Percentiles rank a stretch among this genome's conserved stretches.
phyloP scores from a whole-genome alignment of 1,140 invertebrate genomes.

The Drosophila dunni region DNA sequence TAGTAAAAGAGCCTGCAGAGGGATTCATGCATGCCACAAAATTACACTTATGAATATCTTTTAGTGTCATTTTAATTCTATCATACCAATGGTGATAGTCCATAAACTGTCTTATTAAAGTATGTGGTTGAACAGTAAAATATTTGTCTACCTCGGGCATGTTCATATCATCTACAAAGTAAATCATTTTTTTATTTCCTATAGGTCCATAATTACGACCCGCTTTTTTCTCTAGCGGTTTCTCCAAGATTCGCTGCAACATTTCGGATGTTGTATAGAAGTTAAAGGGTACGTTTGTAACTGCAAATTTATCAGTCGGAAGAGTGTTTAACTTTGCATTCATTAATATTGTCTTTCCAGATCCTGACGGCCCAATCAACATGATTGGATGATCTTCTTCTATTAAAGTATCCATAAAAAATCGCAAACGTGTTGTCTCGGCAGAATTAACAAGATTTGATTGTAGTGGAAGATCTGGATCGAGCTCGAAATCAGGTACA shows the following conservation, averaged over 20 bases:
- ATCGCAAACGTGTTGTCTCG: slow-evolving; percentile 94
- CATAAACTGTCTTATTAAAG: slow-evolving; percentile 95
- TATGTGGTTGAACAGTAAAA: slow-evolving; percentile 97
- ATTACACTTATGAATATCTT: slow-evolving; percentile 97
- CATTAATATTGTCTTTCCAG: slow-evolving; percentile 94
- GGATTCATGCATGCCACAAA: slow-evolving; percentile 98
- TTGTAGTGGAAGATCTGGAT: slow-evolving; percentile 95
- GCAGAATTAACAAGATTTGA: slow-evolving; percentile 93
- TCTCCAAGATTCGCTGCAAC: slow-evolving; percentile 95
- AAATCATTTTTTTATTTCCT: slow-evolving; percentile 95
- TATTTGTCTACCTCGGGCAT: slow-evolving; percentile 98
- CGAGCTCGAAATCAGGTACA: slow-evolving; percentile 92
- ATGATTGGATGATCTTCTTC: slow-evolving; percentile 92
- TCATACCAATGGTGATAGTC: slow-evolving; percentile 97
- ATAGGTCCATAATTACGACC: slow-evolving; percentile 96
- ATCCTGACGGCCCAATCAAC: slow-evolving; percentile 95
- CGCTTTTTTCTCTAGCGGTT: slow-evolving; percentile 97
- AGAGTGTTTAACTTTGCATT: slow-evolving; percentile 91
- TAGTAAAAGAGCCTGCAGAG: slow-evolving; percentile 96
- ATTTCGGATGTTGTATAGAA: slow-evolving; percentile 97
- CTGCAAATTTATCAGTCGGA: slow-evolving; percentile 85
- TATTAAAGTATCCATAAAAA: slow-evolving; percentile 95
- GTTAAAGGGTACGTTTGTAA: slow-evolving; percentile 96
- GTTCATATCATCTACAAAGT: slow-evolving; percentile 98
- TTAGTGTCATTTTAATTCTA: slow-evolving; percentile 92